These are phyloP conservation scores for Philonicus albiceps DNA, from an alignment of 2,888 invertebrate genomes.

Conservation along the genomic window DNA sequence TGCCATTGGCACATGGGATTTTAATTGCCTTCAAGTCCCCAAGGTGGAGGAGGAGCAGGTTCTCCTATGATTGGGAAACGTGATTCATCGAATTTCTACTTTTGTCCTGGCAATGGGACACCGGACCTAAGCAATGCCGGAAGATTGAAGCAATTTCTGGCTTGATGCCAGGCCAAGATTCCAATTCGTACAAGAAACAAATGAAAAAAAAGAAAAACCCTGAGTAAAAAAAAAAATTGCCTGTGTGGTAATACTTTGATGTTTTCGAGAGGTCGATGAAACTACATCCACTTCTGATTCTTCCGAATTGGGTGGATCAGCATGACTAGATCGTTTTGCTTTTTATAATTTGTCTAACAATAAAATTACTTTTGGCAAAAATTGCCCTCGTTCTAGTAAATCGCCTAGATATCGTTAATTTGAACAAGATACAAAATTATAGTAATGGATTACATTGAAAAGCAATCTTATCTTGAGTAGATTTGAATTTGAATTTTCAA, in stretches of 20 bases:
- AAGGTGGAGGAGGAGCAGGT: background rate
- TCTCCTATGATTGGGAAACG: background rate
- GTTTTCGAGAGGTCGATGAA: background rate
- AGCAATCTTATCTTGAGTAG: background rate
- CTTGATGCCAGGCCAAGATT: background rate
- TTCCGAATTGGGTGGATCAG: background rate
- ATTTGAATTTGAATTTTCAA: too few relatives aligned
- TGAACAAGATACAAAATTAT: background rate
- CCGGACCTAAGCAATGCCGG: background rate
- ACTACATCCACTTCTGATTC: background rate
- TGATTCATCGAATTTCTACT: background rate
- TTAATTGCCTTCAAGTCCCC: background rate
- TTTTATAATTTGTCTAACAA: background rate
- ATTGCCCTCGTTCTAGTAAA: background rate
- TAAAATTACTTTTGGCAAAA: background rate
- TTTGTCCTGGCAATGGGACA: background rate
- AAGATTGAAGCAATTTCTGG: background rate
- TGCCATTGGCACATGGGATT: background rate
- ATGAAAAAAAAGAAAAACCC: background rate
- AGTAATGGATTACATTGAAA: background rate
- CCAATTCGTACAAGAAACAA: background rate
- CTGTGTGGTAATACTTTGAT: background rate
- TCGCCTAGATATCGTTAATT: background rate
- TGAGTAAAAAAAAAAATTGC: background rate
- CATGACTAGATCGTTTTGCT: background rate